Conservation (phyloP, 2,113 vertebrate genomes). For the Trogon surrucura region DNA sequence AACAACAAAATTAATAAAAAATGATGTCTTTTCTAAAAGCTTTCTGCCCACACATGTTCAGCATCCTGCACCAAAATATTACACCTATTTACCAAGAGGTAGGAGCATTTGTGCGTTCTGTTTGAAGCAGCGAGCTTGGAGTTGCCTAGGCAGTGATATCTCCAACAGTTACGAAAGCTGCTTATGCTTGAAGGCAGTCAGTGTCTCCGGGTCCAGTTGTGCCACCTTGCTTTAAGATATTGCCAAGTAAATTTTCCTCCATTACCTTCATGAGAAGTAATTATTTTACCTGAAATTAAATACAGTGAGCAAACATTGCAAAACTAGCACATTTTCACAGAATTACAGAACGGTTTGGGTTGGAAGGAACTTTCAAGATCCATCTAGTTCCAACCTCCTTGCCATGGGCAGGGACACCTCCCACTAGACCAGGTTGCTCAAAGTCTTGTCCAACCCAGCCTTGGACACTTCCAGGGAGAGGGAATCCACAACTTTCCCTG, state of each 20-base stretch:
- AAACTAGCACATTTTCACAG: neutral
- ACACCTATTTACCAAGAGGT: neutral
- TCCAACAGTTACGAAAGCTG: neutral
- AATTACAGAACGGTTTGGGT: too few relatives aligned
- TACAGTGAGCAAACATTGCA: neutral
- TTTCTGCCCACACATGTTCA: neutral
- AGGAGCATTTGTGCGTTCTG: neutral
- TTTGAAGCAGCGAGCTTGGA: neutral
- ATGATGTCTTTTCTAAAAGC: neutral
- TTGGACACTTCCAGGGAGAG: too few relatives aligned
- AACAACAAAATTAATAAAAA: neutral
- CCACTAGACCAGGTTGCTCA: too few relatives aligned
- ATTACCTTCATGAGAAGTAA: neutral
- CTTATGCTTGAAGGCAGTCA: neutral
- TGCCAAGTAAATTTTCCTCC: neutral
- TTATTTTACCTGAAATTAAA: neutral
- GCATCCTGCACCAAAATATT: neutral
- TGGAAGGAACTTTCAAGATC: too few relatives aligned
- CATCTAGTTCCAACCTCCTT: too few relatives aligned
- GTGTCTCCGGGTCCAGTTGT: neutral
- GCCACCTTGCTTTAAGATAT: neutral
- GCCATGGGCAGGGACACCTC: too few relatives aligned
- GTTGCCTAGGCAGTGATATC: neutral
- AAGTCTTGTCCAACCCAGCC: too few relatives aligned
- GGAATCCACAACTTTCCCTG: too few relatives aligned